Percentiles rank a stretch among this genome's conserved stretches.
These are phyloP conservation scores for Artibeus jamaicensis DNA, from an alignment of 2,797 vertebrate species.

Conservation along the genomic window DNA sequence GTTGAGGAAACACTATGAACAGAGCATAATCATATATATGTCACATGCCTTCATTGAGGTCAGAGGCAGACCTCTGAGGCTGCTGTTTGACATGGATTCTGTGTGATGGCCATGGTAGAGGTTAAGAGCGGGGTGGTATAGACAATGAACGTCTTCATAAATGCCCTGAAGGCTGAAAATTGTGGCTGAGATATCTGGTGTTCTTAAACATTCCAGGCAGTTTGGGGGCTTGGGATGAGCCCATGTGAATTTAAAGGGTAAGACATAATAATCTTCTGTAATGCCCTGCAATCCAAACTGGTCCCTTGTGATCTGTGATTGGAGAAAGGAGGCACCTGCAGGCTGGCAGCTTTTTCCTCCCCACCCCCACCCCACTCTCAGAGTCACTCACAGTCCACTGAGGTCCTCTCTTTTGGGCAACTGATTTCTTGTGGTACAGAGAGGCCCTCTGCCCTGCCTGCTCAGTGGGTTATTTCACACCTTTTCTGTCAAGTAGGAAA, in stretches of 20 bases:
- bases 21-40: neutral
- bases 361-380: neutral
- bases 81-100: neutral
- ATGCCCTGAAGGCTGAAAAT: neutral
- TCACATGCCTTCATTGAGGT: neutral
- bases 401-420: neutral
- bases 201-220: neutral
- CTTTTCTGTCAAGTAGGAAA: neutral
- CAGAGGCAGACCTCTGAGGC: accelerated
- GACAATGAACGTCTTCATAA: neutral
- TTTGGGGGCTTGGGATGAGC: neutral
- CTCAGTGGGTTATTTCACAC: neutral
- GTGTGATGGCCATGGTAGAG: accelerated
- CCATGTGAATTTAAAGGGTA: neutral
- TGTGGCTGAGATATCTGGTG: neutral
- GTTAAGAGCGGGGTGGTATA: neutral
- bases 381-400: neutral
- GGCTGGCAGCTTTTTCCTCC: neutral
- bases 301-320: neutral
- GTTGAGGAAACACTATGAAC: neutral
- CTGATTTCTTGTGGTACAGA: neutral
- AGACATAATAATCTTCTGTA: neutral
- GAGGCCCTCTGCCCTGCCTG: neutral
- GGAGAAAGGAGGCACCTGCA: neutral
- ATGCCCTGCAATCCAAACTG: neutral